phyloP scores from a whole-genome alignment of 2,888 invertebrate genomes.

The Heliconius ismenius region DNA sequence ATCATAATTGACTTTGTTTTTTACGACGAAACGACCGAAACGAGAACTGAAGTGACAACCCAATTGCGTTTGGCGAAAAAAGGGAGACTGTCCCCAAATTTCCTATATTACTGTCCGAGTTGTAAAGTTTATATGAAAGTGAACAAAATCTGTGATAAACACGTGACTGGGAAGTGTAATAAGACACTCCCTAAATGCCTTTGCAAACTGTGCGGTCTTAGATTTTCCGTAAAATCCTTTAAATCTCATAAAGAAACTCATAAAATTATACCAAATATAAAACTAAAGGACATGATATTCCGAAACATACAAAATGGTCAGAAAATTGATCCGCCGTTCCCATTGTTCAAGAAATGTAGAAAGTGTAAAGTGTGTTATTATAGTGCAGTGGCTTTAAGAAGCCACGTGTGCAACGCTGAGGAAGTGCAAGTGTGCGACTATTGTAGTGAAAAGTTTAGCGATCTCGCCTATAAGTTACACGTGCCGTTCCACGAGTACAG shows the following conservation, averaged over 20 bases:
- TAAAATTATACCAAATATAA: slow-evolving; percentile 34
- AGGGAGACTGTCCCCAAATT: neutral
- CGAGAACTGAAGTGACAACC: neutral
- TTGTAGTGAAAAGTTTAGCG: slow-evolving; percentile 46
- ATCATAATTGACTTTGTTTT: slow-evolving; percentile 29
- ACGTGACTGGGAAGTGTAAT: slow-evolving; percentile 23
- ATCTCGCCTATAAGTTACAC: slow-evolving; percentile 51
- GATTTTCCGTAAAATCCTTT: slow-evolving; percentile 33
- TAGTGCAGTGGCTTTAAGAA: slow-evolving; percentile 26
- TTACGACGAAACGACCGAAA: neutral
- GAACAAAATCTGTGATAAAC: slow-evolving; percentile 38
- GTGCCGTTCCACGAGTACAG: slow-evolving; percentile 50
- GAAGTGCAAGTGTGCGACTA: slow-evolving; percentile 35
- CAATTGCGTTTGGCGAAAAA: neutral
- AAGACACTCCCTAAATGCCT: slow-evolving; percentile 8
- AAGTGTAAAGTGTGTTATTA: slow-evolving; percentile 52
- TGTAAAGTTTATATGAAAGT: slow-evolving; percentile 43
- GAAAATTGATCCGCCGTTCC: slow-evolving; percentile 46
- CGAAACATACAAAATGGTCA: slow-evolving; percentile 41
- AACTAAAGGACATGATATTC: slow-evolving; percentile 50
- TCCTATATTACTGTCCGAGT: slow-evolving; percentile 41
- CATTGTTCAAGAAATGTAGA: slow-evolving; percentile 49
- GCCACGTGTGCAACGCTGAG: slow-evolving; percentile 34
- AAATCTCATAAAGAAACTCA: slow-evolving; percentile 44
- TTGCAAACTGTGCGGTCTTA: slow-evolving; percentile 56